A percentile compares a stretch with the other conserved stretches of the same genome.
phyloP scores from a whole-genome alignment of 2,113 vertebrate genomes.

The Strix aluco region DNA sequence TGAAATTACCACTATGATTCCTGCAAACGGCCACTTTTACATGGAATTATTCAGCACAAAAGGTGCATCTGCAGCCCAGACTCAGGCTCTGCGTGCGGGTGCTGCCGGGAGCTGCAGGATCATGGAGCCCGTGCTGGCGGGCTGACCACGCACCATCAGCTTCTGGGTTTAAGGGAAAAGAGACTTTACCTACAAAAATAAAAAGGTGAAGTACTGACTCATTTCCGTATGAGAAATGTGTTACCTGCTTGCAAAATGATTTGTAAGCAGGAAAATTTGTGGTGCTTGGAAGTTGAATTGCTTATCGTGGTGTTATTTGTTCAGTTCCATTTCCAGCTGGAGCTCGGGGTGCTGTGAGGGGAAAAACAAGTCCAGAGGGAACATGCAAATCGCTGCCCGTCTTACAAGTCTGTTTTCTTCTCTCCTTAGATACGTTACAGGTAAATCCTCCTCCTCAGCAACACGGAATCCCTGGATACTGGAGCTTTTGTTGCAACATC shows the following conservation, averaged over 20 bases:
- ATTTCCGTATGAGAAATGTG: not conserved
- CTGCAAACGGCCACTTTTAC: not conserved
- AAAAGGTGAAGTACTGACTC: not conserved
- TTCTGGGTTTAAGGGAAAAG: not conserved
- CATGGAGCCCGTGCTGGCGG: rapidly evolving
- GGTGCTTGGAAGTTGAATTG: not conserved
- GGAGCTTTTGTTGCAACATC: not conserved
- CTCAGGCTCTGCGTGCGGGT: rapidly evolving
- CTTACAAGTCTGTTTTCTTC: slow-evolving; percentile 13
- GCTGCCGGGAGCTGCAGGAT: not conserved
- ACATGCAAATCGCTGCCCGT: not conserved
- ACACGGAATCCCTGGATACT: not conserved
- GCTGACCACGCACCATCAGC: not conserved
- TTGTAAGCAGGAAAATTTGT: not conserved
- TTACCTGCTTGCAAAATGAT: not conserved
- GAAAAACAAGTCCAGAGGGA: slow-evolving; percentile 49
- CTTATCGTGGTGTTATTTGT: not conserved
- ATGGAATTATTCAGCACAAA: not conserved
- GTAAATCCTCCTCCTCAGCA: slow-evolving; percentile 2
- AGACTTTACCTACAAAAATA: not conserved
- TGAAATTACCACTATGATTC: not conserved
- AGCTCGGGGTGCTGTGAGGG: not conserved
- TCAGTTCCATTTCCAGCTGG: not conserved
- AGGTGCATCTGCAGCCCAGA: not conserved
- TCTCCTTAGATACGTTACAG: not conserved